Evolutionary conservation across 2,113 vertebrate species (phyloP).

Genomic region (Festucalex cinctus): DNA sequence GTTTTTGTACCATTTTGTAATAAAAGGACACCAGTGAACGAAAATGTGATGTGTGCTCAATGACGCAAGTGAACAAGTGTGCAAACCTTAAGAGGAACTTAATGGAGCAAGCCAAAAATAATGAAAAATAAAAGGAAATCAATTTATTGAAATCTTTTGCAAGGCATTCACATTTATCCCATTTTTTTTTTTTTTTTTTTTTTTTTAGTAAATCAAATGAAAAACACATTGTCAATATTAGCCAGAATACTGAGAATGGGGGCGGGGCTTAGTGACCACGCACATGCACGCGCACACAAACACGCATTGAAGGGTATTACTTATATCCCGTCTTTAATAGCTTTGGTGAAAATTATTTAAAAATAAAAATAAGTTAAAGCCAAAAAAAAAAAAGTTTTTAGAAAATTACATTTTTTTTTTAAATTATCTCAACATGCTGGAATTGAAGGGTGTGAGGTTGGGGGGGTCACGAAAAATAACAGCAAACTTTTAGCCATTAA

Average conservation of each 20-base stretch:
- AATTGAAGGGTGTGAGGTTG: neutral
- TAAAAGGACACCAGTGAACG: conserved; percentile 47
- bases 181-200: too few relatives aligned
- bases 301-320: neutral
- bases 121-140: conserved; percentile 21
- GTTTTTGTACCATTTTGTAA: conserved; percentile 64
- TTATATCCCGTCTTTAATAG: conserved; percentile 58
- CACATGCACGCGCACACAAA: conserved; percentile 20
- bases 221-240: conserved; percentile 52
- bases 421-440: neutral
- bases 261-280: conserved; percentile 10
- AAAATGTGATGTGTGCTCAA: conserved; percentile 8
- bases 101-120: neutral
- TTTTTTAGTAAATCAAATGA: conserved; percentile 49
- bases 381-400: neutral
- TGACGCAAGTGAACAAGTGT: neutral
- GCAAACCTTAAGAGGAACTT: too few relatives aligned
- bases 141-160: conserved; percentile 54
- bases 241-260: conserved; percentile 53
- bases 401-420: neutral
- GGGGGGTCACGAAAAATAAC: neutral
- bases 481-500: conserved; percentile 3
- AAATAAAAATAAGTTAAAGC: conserved; percentile 14
- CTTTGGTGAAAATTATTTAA: conserved; percentile 65
- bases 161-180: conserved; percentile 67